A percentile compares a stretch with the other conserved stretches of the same genome.
phyloP scores from a whole-genome alignment of 2,113 vertebrate species.

The Melanerpes formicivorus region DNA sequence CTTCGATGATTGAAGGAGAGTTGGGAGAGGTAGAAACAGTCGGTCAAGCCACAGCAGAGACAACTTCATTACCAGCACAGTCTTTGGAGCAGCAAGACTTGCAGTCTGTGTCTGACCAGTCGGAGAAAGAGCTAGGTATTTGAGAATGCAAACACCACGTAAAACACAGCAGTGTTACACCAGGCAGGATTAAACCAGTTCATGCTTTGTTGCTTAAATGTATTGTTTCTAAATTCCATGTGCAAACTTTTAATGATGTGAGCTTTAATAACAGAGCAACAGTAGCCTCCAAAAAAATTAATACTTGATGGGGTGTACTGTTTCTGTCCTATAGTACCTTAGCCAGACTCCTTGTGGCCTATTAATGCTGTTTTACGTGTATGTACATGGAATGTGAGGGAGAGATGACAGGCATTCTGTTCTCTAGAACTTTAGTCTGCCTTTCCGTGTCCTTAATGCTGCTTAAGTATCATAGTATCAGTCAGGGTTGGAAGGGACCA shows the following conservation, averaged over 20 bases:
- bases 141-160: neutral
- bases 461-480: neutral
- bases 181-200: neutral
- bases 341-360: neutral
- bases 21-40: constrained; percentile 79
- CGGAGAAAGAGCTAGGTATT: constrained; percentile 85
- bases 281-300: neutral
- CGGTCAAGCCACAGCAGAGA: constrained; percentile 62
- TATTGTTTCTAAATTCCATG: neutral
- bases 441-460: neutral
- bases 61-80: constrained; percentile 58
- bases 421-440: neutral
- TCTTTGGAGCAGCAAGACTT: constrained; percentile 71
- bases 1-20: constrained; percentile 95
- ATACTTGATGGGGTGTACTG: neutral
- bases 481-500: too few relatives aligned
- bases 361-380: neutral
- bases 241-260: neutral
- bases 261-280: accelerated
- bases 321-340: neutral
- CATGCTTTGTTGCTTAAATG: neutral
- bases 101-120: constrained; percentile 72
- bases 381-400: neutral
- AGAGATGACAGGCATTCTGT: neutral
- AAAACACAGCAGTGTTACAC: neutral